These are phyloP conservation scores for Melieria picta DNA, from an alignment of 2,888 invertebrate species.

Conservation along the genomic window DNA sequence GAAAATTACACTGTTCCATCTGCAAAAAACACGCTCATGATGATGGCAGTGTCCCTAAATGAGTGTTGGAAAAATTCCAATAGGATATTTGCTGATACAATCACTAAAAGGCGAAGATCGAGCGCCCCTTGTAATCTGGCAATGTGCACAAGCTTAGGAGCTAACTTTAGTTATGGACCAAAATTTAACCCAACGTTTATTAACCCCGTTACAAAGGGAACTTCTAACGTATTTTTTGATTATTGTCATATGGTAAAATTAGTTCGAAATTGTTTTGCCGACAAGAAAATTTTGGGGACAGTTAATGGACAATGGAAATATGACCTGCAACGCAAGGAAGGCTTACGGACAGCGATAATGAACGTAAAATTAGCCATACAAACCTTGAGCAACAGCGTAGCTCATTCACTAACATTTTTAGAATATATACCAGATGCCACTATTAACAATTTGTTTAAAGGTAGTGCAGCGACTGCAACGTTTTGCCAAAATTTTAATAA, in stretches of 20 bases:
- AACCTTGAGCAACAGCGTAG: no score
- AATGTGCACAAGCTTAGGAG: not conserved
- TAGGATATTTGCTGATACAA: constrained; percentile 1
- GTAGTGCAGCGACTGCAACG: no score
- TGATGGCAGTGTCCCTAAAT: constrained; percentile 13
- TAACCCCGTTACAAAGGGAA: not conserved
- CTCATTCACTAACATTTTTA: no score
- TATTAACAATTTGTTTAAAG: no score
- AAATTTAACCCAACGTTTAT: not conserved
- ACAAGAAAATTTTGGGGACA: not conserved
- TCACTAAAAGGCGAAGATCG: not conserved
- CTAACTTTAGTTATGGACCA: constrained; percentile 2
- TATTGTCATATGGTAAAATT: constrained; percentile 6
- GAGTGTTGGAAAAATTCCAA: constrained; percentile 5
- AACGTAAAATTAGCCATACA: no score
- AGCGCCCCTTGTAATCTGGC: not conserved
- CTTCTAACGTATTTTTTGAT: not conserved
- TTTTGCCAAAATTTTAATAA: no score
- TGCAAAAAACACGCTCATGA: constrained; percentile 1
- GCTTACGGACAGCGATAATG: no score
- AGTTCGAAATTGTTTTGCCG: not conserved
- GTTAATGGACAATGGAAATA: not conserved
- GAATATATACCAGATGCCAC: no score
- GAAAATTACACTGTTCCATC: not conserved
- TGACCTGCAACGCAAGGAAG: no score